A percentile compares a stretch with the other conserved stretches of the same genome.
These are phyloP conservation scores for Stichopus chloronotus DNA, from an alignment of 35 echinoderm and acorn worm genomes.

Conservation along the genomic window DNA sequence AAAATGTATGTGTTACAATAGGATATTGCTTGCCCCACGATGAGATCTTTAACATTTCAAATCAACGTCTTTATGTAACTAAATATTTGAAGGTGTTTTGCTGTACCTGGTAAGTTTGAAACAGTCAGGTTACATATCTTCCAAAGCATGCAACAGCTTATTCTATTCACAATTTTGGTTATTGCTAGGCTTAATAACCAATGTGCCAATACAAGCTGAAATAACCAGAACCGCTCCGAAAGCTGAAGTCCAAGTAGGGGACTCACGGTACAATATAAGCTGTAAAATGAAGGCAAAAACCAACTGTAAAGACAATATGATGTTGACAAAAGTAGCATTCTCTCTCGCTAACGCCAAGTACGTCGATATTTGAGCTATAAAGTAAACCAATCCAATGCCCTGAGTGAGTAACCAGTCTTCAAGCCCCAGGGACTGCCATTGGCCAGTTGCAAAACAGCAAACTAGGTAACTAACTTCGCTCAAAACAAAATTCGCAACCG, in stretches of 20 bases:
- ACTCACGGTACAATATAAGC: not conserved
- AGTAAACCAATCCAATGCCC: not conserved
- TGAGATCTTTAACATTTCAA: too few relatives aligned
- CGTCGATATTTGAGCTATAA: not conserved
- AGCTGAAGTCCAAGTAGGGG: not conserved
- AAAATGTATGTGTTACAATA: too few relatives aligned
- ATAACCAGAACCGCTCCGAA: not conserved
- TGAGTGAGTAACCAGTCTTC: not conserved
- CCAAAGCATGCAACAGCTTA: too few relatives aligned
- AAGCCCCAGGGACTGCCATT: not conserved
- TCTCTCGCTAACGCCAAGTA: conserved; percentile 26
- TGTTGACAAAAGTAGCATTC: not conserved
- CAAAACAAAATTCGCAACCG: not conserved
- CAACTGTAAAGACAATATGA: not conserved
- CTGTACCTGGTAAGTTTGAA: too few relatives aligned
- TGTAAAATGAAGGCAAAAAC: conserved; percentile 6
- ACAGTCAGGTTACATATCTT: too few relatives aligned
- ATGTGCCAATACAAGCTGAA: not conserved
- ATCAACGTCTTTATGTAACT: too few relatives aligned
- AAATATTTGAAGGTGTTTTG: too few relatives aligned
- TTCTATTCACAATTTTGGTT: too few relatives aligned
- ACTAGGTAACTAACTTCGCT: not conserved
- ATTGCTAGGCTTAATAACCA: not conserved
- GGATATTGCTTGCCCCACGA: too few relatives aligned
- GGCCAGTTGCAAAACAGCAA: too few relatives aligned